phyloP scores from a whole-genome alignment of 2,888 invertebrate genomes.

The Myopa testacea region DNA sequence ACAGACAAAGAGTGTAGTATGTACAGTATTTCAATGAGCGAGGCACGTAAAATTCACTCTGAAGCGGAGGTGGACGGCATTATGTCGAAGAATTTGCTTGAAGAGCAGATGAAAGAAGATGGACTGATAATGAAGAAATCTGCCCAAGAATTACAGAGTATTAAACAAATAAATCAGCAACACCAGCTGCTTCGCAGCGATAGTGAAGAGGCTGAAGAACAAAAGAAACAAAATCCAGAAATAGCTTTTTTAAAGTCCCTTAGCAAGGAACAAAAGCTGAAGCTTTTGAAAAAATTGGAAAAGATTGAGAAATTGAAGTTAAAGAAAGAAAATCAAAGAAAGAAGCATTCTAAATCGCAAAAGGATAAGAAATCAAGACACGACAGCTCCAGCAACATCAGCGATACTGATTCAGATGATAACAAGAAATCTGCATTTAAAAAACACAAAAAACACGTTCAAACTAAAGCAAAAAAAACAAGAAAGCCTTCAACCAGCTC shows the following conservation, averaged over 20 bases:
- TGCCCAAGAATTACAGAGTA: slow-evolving; percentile 72
- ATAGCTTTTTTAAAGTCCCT: slow-evolving; percentile 85
- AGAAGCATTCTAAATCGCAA: slow-evolving; percentile 49
- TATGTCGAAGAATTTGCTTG: slow-evolving; percentile 77
- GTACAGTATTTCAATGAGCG: slow-evolving; percentile 86
- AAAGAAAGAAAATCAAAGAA: slow-evolving; percentile 57
- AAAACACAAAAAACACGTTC: slow-evolving; percentile 34
- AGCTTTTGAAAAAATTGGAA: slow-evolving; percentile 83
- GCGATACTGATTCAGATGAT: slow-evolving; percentile 37
- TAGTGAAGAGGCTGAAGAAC: slow-evolving; percentile 60
- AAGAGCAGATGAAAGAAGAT: slow-evolving; percentile 92
- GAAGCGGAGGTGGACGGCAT: slow-evolving; percentile 75
- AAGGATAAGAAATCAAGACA: slow-evolving; percentile 39
- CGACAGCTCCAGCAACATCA: slow-evolving; percentile 34
- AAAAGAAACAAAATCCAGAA: slow-evolving; percentile 72
- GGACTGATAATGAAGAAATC: slow-evolving; percentile 89
- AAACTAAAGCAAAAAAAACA: slow-evolving; percentile 36
- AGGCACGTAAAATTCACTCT: slow-evolving; percentile 79
- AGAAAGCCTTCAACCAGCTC: slow-evolving; percentile 25
- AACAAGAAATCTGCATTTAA: slow-evolving; percentile 25
- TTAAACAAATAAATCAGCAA: slow-evolving; percentile 69
- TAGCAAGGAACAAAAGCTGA: slow-evolving; percentile 89
- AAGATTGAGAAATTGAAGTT: slow-evolving; percentile 72
- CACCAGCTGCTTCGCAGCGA: slow-evolving; percentile 75
- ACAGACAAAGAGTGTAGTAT: slow-evolving; percentile 95